phyloP scores from a whole-genome alignment of 2,888 invertebrate species.

The Drosophila niveifrons region DNA sequence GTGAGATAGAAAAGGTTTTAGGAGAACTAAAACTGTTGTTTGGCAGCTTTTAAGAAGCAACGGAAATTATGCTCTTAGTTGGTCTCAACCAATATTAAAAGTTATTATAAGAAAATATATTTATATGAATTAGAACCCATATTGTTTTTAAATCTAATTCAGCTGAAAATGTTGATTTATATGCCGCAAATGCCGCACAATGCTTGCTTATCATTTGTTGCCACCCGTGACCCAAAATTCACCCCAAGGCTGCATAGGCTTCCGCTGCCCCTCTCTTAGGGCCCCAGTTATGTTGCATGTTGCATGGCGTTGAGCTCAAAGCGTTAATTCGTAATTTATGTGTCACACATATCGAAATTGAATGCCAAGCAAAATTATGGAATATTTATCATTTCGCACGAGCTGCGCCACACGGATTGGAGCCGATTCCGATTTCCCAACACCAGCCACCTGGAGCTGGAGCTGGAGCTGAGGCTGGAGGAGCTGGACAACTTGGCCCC shows the following conservation, averaged over 20 bases:
- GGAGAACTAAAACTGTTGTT: background rate
- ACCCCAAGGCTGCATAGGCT: conserved; percentile 28
- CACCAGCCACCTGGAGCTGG: conserved; percentile 23
- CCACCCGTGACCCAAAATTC: conserved; percentile 53
- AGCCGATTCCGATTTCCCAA: conserved; percentile 7
- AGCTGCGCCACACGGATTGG: conserved; percentile 37
- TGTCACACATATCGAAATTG: conserved; percentile 85
- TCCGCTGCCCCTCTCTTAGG: background rate
- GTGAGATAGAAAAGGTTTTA: conserved; percentile 25
- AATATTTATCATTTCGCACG: conserved; percentile 85
- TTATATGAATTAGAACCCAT: no score
- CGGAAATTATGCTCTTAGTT: background rate
- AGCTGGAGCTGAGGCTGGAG: conserved; percentile 2
- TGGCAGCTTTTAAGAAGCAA: background rate
- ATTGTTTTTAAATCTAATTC: background rate
- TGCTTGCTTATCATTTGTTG: conserved; percentile 40
- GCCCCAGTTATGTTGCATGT: conserved; percentile 14
- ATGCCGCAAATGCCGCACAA: conserved; percentile 51
- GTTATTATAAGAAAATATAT: background rate
- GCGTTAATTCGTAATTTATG: conserved; percentile 86
- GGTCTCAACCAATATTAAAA: background rate
- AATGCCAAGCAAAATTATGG: conserved; percentile 86
- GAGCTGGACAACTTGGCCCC: background rate
- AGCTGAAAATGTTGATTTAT: conserved; percentile 39
- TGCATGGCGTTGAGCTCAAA: conserved; percentile 81